Conservation (phyloP, 2,888 invertebrate genomes). For the Pachliopta kotzebuea region DNA sequence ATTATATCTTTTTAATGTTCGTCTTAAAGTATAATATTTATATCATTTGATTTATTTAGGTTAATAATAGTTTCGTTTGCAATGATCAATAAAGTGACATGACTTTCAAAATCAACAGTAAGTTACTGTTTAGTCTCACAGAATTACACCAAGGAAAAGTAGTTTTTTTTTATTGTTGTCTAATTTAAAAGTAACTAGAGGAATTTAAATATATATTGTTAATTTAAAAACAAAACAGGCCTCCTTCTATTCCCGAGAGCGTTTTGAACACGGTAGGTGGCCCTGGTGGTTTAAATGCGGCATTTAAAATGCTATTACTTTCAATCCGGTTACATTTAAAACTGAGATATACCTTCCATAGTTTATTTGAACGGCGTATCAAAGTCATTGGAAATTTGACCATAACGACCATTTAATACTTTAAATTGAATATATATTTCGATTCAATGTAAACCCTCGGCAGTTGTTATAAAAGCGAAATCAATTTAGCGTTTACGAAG, state of each 20-base stretch:
- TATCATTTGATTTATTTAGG: not conserved
- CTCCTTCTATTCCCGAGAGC: constrained; percentile 11
- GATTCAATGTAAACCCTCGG: constrained; percentile 50
- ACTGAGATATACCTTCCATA: constrained; percentile 64
- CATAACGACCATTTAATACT: constrained; percentile 55
- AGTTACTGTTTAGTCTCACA: not conserved
- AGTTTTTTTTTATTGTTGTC: constrained; percentile 15
- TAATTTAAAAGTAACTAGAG: constrained; percentile 12
- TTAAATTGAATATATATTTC: constrained; percentile 59
- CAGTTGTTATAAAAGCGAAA: constrained; percentile 36
- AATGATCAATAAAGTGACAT: too few species aligned
- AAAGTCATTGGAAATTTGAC: constrained; percentile 61
- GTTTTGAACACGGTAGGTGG: constrained; percentile 29
- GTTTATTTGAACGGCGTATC: constrained; percentile 48
- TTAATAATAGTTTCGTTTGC: not conserved
- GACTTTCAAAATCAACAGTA: not conserved
- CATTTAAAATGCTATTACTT: constrained; percentile 31
- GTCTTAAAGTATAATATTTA: not conserved
- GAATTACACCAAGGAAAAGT: not conserved
- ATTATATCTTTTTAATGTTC: not conserved
- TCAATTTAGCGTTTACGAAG: constrained; percentile 36
- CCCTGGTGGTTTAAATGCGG: constrained; percentile 27
- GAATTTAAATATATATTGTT: constrained; percentile 25
- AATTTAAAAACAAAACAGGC: constrained; percentile 21
- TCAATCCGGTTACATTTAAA: constrained; percentile 43